Evolutionary conservation across 2,888 invertebrate species (phyloP).

Genomic region (Alcis repandata): DNA sequence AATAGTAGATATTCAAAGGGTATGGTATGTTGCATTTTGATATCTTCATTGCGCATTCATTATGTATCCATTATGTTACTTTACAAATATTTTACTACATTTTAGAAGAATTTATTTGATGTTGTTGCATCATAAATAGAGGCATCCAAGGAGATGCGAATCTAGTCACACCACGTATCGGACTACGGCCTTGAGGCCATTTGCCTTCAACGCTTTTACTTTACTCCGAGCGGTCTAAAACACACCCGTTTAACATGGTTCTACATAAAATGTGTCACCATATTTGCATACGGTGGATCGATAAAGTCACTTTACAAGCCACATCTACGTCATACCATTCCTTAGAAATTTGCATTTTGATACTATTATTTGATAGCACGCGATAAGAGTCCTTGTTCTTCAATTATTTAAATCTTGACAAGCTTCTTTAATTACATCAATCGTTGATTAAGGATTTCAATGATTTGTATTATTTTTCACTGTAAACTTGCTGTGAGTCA

Average conservation of each 20-base stretch:
- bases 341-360: constrained; percentile 29
- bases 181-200: neutral
- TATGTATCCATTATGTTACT: no score
- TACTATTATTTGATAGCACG: constrained; percentile 28
- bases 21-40: no score
- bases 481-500: no score
- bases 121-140: no score
- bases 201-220: neutral
- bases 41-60: no score
- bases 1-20: no score
- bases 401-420: neutral
- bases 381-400: neutral
- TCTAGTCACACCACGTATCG: no score
- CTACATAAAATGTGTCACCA: constrained; percentile 23
- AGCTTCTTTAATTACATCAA: neutral
- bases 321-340: constrained; percentile 24
- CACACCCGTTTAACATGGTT: constrained; percentile 8
- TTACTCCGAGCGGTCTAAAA: neutral
- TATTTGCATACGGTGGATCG: constrained; percentile 32
- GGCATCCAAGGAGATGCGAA: no score
- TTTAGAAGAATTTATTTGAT: no score
- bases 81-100: no score
- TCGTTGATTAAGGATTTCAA: neutral
- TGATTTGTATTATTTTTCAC: neutral
- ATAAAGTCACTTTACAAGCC: constrained; percentile 22